phyloP scores from a whole-genome alignment of 2,113 vertebrate genomes.

The Psilopsiagon aymara region DNA sequence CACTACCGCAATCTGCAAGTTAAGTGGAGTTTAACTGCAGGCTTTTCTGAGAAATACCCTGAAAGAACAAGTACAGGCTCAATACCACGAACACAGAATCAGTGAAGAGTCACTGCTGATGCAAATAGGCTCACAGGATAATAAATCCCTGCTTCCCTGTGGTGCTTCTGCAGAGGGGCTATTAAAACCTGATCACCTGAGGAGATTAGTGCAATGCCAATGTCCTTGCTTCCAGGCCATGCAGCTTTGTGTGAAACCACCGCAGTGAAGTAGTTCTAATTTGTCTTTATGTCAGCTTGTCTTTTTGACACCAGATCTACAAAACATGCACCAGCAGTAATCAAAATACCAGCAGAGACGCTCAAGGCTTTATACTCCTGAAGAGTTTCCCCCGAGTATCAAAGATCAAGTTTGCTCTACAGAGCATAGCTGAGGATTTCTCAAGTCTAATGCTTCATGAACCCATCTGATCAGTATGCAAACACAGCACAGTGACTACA shows the following conservation, averaged over 20 bases:
- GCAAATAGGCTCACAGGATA: neutral
- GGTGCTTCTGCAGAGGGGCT: neutral
- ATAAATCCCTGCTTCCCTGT: neutral
- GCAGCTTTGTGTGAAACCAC: neutral
- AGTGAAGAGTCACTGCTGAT: neutral
- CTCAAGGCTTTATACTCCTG: neutral
- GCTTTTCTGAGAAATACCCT: neutral
- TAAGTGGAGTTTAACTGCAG: neutral
- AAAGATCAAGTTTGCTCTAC: conserved; percentile 38
- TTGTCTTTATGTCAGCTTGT: neutral
- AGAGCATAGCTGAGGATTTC: conserved; percentile 11
- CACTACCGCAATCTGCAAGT: neutral
- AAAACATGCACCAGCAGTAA: neutral
- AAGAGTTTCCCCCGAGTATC: conserved; percentile 7
- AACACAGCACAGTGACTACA: neutral
- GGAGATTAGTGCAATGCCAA: neutral
- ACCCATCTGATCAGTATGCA: conserved; percentile 24
- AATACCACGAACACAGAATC: neutral
- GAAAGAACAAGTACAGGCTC: neutral
- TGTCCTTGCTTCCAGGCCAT: neutral
- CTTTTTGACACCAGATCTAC: neutral
- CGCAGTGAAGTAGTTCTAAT: neutral
- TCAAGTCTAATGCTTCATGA: neutral
- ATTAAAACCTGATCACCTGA: neutral
- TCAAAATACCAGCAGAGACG: neutral